These are phyloP conservation scores for Saccostrea cuccullata DNA, from an alignment of 1,140 invertebrate species.

Conservation along the genomic window DNA sequence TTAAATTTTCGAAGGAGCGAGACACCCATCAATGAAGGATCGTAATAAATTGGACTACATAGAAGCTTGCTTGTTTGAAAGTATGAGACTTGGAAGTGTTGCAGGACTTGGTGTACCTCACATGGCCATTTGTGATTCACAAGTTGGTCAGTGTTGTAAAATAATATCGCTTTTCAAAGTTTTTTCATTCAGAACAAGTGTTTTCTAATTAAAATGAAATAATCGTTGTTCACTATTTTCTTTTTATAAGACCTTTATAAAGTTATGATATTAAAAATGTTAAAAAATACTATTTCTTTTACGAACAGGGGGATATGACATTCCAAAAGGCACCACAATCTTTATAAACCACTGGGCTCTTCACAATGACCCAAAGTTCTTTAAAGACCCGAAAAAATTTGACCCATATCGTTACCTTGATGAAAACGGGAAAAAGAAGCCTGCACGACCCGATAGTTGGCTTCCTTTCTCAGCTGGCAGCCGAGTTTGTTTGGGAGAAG, in stretches of 20 bases:
- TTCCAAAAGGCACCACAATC: slow-evolving; percentile 89
- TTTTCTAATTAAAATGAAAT: too few relatives aligned
- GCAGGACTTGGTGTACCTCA: slow-evolving; percentile 33
- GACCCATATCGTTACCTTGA: slow-evolving; percentile 83
- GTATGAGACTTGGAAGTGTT: slow-evolving; percentile 40
- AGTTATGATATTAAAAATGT: neutral
- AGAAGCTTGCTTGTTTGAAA: slow-evolving; percentile 43
- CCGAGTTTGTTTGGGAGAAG: slow-evolving; percentile 59
- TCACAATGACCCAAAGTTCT: slow-evolving; percentile 85
- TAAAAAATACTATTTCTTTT: neutral
- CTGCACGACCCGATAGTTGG: slow-evolving; percentile 49
- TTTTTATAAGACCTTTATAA: too few relatives aligned
- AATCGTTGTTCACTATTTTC: too few relatives aligned
- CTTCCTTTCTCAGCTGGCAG: slow-evolving; percentile 60
- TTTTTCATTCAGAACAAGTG: too few relatives aligned
- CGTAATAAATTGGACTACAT: slow-evolving; percentile 23
- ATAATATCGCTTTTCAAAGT: neutral
- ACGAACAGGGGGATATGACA: slow-evolving; percentile 77
- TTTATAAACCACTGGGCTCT: slow-evolving; percentile 88
- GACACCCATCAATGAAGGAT: neutral
- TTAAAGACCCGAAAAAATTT: slow-evolving; percentile 86
- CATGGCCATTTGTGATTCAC: slow-evolving; percentile 42
- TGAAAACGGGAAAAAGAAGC: slow-evolving; percentile 63
- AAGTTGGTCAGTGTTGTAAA: slow-evolving; percentile 34
- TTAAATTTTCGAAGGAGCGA: neutral